Evolutionary conservation across 2,888 invertebrate genomes (phyloP), one percentile per base, ranked within the genome.

Genomic region (Limnephilus marmoratus): DNA sequence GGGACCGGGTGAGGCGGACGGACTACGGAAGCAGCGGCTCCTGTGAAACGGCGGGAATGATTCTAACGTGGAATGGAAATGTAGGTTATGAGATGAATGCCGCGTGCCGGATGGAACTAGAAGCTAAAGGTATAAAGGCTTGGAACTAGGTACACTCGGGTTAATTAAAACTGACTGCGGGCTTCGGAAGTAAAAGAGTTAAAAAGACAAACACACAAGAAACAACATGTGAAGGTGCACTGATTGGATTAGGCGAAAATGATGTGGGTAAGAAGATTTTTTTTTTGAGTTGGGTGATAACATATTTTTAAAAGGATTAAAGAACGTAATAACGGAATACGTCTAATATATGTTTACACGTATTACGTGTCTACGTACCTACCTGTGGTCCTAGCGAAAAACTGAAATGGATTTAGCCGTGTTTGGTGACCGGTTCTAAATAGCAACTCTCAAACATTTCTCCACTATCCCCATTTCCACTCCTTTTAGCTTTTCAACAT

Each of bases 71-170:
- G 13, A 82, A 81, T 90, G 83, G 41, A 90, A 82, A 90, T 90
- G 90, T 90, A 82, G 90, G 82, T 90, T 90, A 82, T 49, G 90
- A 45, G 90, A 81, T 82, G 81, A 82, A 90, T 90, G 49, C 49
- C 49, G 81, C 37, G 31, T 88, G 88, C 80, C 49, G 88, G 68
- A 49, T 88, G 88, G 68, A 24, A 68, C 7, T 24, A 68, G 24
- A 68, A 68, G 68, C 68, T 68, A 68, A 68, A 68, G 68, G 68
- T 24, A n/a, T n/a, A 68, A 68, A 68, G 68, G 68, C 68, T 53
- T 4, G 53, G 18, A 15, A 53, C 53, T 24, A 68, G 68, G 68
- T 85, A 85, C 85, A 90, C 37, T 90, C 81, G 89, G 37, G 89
- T 90, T 90, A 90, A 90, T 90, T 90, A 90, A 37, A 90, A 68